These are phyloP conservation scores for Manis crassicaudata DNA, from an alignment of 2,797 vertebrate species.

Conservation along the genomic window DNA sequence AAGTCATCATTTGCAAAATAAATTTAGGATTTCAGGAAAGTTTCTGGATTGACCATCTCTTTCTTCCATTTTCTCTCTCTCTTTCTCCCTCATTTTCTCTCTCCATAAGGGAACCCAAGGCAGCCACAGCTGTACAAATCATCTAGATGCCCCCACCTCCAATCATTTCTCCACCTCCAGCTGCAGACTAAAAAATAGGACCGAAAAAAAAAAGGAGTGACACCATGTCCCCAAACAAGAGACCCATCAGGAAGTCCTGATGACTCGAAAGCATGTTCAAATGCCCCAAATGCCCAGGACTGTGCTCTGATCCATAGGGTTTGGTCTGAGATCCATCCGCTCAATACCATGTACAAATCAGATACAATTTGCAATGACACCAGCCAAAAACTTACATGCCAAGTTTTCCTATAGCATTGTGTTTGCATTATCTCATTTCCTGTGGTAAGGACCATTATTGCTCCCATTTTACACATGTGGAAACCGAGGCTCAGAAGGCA, in stretches of 20 bases:
- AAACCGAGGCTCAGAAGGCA: not conserved
- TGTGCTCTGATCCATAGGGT: not conserved
- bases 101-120: not conserved
- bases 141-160: not conserved
- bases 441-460: accelerated
- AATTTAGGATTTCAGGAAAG: constrained; percentile 23
- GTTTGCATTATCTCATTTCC: accelerated
- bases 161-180: not conserved
- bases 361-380: accelerated
- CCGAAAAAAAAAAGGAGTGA: not conserved
- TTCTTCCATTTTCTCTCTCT: too few relatives aligned
- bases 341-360: not conserved
- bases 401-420: too few relatives aligned
- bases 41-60: constrained; percentile 28
- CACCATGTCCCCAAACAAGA: not conserved
- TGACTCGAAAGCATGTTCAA: not conserved
- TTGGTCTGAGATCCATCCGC: not conserved
- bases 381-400: accelerated
- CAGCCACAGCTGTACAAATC: not conserved
- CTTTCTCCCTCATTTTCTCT: not conserved
- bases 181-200: not conserved
- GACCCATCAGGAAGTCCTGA: not conserved
- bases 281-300: not conserved
- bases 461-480: not conserved
- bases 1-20: constrained; percentile 42